Conservation (phyloP, 2,888 invertebrate species). For the Yponomeuta plumbellus region DNA sequence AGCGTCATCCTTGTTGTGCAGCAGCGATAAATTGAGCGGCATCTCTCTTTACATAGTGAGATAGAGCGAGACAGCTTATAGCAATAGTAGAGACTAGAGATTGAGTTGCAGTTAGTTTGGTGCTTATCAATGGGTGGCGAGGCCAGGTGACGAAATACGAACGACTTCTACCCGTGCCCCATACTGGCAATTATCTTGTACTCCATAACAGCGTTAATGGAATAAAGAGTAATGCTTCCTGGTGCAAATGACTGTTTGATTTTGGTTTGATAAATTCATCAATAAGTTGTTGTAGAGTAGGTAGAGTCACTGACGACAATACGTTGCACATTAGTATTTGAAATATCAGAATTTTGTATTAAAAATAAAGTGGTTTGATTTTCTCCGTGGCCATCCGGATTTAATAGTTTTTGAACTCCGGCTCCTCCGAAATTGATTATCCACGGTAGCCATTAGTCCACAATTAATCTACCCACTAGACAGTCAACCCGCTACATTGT, state of each 20-base stretch:
- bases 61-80: too few species aligned
- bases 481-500: background rate
- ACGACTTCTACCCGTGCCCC: background rate
- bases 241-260: background rate
- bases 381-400: background rate
- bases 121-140: background rate
- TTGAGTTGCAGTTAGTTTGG: too few species aligned
- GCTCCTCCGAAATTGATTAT: background rate
- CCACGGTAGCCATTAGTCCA: conserved; percentile 5
- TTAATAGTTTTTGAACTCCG: background rate
- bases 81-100: too few species aligned
- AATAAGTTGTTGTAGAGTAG: background rate
- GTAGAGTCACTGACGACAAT: background rate
- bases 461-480: background rate
- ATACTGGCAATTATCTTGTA: background rate
- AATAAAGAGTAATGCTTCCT: background rate
- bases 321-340: too few species aligned
- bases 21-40: too few species aligned
- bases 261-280: background rate
- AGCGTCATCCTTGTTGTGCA: too few species aligned
- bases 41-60: too few species aligned
- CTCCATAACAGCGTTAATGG: background rate
- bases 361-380: too few species aligned
- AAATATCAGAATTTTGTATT: too few species aligned
- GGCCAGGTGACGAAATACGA: background rate